Percentiles rank a stretch among this genome's conserved stretches.
Evolutionary conservation across 2,888 invertebrate genomes (phyloP).

Genomic region (Lasiommata megera): DNA sequence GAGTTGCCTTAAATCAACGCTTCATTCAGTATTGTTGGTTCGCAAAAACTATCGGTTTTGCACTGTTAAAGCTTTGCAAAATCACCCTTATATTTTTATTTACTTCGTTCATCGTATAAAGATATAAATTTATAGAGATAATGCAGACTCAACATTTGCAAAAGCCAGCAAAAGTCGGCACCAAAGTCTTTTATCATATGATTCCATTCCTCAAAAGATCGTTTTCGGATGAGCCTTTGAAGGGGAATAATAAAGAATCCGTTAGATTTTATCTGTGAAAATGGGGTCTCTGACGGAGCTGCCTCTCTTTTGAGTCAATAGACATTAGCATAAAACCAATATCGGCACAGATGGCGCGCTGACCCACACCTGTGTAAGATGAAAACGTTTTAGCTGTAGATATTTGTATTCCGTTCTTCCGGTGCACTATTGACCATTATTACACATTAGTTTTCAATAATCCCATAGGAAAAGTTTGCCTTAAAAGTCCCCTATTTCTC

Average conservation of each 20-base stretch:
- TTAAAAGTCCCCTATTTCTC: too few relatives aligned
- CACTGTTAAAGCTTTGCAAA: too few relatives aligned
- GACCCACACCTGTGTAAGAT: slow-evolving; percentile 44
- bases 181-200: slow-evolving; percentile 9
- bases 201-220: slow-evolving; percentile 20
- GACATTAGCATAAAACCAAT: slow-evolving; percentile 75
- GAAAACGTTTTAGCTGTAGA: slow-evolving; percentile 16
- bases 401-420: slow-evolving; percentile 8
- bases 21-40: too few relatives aligned
- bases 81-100: too few relatives aligned
- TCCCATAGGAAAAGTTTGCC: too few relatives aligned
- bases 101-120: neutral
- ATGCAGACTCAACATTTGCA: neutral
- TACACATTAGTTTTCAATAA: too few relatives aligned
- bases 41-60: too few relatives aligned
- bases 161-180: neutral
- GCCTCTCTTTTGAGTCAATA: slow-evolving; percentile 49
- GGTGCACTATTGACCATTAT: neutral
- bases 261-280: slow-evolving; percentile 32
- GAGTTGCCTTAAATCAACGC: too few relatives aligned
- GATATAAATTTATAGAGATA: neutral
- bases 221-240: slow-evolving; percentile 21
- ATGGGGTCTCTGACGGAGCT: slow-evolving; percentile 20
- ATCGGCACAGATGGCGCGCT: slow-evolving; percentile 44
- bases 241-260: slow-evolving; percentile 28